These are phyloP conservation scores for Poecilia velifera DNA, from an alignment of 2,797 vertebrate genomes.

Conservation along the genomic window DNA sequence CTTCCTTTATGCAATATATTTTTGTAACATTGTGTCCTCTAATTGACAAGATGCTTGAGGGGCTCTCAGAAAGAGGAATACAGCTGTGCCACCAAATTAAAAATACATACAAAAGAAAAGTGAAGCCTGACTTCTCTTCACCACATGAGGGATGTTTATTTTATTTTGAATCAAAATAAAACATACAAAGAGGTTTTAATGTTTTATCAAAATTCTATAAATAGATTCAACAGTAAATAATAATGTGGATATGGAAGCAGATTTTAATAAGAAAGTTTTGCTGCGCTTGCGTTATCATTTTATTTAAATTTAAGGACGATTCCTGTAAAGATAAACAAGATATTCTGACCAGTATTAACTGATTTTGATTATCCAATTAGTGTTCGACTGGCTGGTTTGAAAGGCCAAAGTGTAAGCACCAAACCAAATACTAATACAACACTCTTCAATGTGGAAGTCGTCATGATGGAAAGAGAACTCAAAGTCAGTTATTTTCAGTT, in stretches of 20 bases:
- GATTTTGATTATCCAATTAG: neutral
- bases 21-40: slow-evolving; percentile 45
- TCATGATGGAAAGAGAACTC: neutral
- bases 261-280: neutral
- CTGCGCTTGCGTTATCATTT: neutral
- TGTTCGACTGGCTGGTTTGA: neutral
- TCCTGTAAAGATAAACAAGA: neutral
- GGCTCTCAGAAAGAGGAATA: slow-evolving; percentile 43
- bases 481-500: neutral
- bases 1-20: slow-evolving; percentile 46
- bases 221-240: slow-evolving; percentile 3
- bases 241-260: neutral
- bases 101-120: slow-evolving; percentile 31
- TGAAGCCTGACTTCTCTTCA: neutral
- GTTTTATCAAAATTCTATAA: slow-evolving; percentile 1
- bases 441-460: slow-evolving; percentile 4
- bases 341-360: neutral
- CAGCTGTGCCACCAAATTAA: slow-evolving; percentile 49
- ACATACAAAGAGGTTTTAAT: slow-evolving; percentile 10
- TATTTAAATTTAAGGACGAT: neutral
- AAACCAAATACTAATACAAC: neutral
- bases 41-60: slow-evolving; percentile 58
- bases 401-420: neutral
- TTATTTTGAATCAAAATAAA: neutral
- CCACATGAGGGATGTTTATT: slow-evolving; percentile 13